phyloP scores from a whole-genome alignment of 53 echinoderm and acorn worm genomes.

The Actinopyga echinites region DNA sequence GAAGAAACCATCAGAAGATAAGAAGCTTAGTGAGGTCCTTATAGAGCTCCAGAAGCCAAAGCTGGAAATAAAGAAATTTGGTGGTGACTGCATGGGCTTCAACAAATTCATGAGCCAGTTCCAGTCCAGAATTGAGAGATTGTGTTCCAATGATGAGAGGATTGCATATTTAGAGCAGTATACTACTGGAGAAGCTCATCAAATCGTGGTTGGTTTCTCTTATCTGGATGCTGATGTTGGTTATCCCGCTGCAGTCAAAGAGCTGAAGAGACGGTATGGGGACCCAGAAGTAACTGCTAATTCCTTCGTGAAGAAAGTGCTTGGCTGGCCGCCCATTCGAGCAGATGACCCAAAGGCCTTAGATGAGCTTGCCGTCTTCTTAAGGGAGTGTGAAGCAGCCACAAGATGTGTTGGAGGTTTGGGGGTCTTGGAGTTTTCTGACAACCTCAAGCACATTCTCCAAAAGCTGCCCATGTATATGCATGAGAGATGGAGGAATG shows the following conservation, averaged over 20 bases:
- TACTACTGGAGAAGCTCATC: slow-evolving; percentile 52
- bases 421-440: slow-evolving; percentile 50
- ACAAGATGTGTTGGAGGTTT: slow-evolving; percentile 55
- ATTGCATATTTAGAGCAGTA: slow-evolving; percentile 40
- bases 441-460: slow-evolving; percentile 53
- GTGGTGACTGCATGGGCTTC: slow-evolving; percentile 46
- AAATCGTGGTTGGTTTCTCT: slow-evolving; percentile 43
- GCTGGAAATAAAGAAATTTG: slow-evolving; percentile 56
- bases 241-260: slow-evolving; percentile 55
- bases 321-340: slow-evolving; percentile 47
- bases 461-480: slow-evolving; percentile 55
- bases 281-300: slow-evolving; percentile 52
- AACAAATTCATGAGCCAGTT: slow-evolving; percentile 63
- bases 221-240: slow-evolving; percentile 56
- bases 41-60: slow-evolving; percentile 43
- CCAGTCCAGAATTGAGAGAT: slow-evolving; percentile 37
- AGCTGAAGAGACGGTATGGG: slow-evolving; percentile 54
- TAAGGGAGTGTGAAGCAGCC: slow-evolving; percentile 58
- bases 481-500: slow-evolving; percentile 65
- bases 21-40: slow-evolving; percentile 28
- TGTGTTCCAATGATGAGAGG: slow-evolving; percentile 44
- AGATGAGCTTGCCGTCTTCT: slow-evolving; percentile 54
- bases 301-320: slow-evolving; percentile 48
- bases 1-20: not conserved
- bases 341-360: slow-evolving; percentile 63